These are phyloP conservation scores for Phanerotoma sp. DNA, from an alignment of 2,888 invertebrate species.

Conservation along the genomic window DNA sequence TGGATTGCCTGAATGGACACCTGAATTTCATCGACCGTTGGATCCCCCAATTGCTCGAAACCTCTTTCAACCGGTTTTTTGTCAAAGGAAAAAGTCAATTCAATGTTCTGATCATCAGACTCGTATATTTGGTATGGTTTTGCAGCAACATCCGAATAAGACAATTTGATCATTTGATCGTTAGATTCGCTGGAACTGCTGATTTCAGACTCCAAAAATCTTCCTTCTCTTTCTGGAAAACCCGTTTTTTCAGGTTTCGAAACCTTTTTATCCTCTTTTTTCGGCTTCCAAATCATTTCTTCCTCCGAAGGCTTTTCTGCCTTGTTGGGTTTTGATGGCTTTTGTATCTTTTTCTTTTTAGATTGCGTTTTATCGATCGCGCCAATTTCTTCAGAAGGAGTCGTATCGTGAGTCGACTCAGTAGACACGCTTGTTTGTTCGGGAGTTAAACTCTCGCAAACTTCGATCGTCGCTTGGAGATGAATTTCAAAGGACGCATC, in stretches of 20 bases:
- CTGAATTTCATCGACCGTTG: no score
- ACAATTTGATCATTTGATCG: constrained; percentile 35
- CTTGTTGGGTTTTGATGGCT: constrained; percentile 30
- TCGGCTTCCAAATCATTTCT: constrained; percentile 34
- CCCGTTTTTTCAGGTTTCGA: constrained; percentile 36
- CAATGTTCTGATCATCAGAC: constrained; percentile 15
- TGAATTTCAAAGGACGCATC: constrained; percentile 49
- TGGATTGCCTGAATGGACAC: no score
- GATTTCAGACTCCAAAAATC: constrained; percentile 37
- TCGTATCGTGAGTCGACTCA: constrained; percentile 31
- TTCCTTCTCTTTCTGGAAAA: constrained; percentile 26
- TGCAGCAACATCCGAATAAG: constrained; percentile 42
- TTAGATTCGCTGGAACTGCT: constrained; percentile 34
- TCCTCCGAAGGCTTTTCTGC: constrained; percentile 32
- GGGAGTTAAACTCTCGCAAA: constrained; percentile 42
- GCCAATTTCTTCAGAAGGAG: constrained; percentile 30
- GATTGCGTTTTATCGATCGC: constrained; percentile 14
- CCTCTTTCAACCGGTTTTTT: no score
- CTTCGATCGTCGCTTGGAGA: constrained; percentile 48
- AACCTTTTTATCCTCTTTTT: no score
- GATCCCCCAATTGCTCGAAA: no score
- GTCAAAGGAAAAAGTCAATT: no score
- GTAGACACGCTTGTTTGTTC: constrained; percentile 34
- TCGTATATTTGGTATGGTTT: constrained; percentile 16
- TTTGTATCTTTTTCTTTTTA: constrained; percentile 32